phyloP scores from a whole-genome alignment of 2,888 invertebrate genomes.

The Chrysomela aeneicollis region DNA sequence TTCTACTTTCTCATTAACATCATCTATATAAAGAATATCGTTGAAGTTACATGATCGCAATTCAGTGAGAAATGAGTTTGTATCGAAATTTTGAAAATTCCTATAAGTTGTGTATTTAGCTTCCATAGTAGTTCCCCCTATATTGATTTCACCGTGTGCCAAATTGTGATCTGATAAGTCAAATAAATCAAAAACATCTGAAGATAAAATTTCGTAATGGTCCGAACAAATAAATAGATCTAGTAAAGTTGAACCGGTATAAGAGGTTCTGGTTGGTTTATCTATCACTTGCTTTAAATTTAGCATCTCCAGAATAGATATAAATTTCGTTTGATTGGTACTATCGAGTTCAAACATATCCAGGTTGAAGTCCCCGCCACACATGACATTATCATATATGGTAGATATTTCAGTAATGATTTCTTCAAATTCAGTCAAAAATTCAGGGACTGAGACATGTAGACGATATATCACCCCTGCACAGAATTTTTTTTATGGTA shows the following conservation, averaged over 20 bases:
- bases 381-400: constrained; percentile 9
- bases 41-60: constrained; percentile 4
- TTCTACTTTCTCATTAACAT: constrained; percentile 7
- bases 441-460: neutral
- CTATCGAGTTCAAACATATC: constrained; percentile 6
- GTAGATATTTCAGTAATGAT: constrained; percentile 4
- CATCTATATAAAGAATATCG: constrained; percentile 8
- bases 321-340: constrained; percentile 1
- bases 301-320: neutral
- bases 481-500: neutral
- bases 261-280: constrained; percentile 4
- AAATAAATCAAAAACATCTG: constrained; percentile 7
- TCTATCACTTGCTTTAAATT: neutral
- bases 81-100: neutral
- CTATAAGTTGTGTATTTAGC: neutral
- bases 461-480: neutral
- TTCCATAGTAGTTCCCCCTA: neutral
- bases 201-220: neutral
- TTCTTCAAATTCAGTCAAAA: neutral
- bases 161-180: constrained; percentile 6
- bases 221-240: constrained; percentile 4
- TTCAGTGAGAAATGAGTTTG: neutral
- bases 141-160: neutral
- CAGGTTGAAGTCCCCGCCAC: constrained; percentile 11
- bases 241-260: constrained; percentile 7